Evolutionary conservation across 2,888 invertebrate species (phyloP), one percentile per base, ranked within the genome.

Genomic region (Mycogona germanica): DNA sequence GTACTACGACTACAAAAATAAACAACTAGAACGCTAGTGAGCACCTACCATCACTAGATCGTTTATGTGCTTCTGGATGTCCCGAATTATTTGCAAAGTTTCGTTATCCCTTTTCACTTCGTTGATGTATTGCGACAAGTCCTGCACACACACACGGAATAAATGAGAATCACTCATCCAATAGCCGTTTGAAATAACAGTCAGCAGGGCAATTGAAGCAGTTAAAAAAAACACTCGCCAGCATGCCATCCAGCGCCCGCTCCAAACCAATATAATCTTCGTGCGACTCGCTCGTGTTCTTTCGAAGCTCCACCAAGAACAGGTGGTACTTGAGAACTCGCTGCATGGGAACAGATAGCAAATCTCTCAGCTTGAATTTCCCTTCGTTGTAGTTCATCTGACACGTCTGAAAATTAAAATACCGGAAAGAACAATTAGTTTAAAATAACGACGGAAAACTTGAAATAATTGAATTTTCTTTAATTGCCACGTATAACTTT

Each of bases 331-430:
- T 98, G 59, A 98, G 79, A 62, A 98, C 86, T 67, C 98, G 77
- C 72, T 98, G 98, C 91, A 98, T 95, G 41, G 98, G 98, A 59
- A 98, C 93, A 23, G 93, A 89, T 45, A 98, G 74, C 60, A 98
- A 85, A 70, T 98, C 98, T 47, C 95, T 79, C 61, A 98, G 74
- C 70, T 92, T 88, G 67, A 97, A 92, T 67, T 89, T 84, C 14
- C 92, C 92, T 64, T 92, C 87, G 71, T 93, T 95, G 64, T 92
- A 91, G 66, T 87, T 85, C 64, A 84, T 82, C 70, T 96, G 93
- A 69, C 89, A 91, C 73, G 84, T 84, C 88, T 92, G 72, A 19
- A 75, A 72, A 56, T 57, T 53, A 58, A 58, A 58, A 59, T 58
- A 57, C 53, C 25, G 19, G 21, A 25, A 28, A 4, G 53, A 29